Evolutionary conservation across 1,140 invertebrate species (phyloP).

Genomic region (Riptortus pedestris): DNA sequence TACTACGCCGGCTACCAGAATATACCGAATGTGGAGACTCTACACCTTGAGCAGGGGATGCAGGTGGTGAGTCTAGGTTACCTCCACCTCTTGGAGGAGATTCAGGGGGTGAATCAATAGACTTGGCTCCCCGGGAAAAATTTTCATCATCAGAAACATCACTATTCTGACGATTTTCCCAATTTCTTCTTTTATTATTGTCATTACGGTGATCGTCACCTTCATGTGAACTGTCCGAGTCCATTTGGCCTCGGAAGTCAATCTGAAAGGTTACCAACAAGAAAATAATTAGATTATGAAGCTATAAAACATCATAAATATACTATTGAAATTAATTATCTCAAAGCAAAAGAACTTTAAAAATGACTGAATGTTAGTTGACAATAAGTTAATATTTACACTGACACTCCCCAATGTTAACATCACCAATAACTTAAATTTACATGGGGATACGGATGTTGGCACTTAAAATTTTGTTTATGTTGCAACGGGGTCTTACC

Average conservation of each 20-base stretch:
- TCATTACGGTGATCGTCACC: slow-evolving; percentile 16
- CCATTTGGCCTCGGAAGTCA: slow-evolving; percentile 21
- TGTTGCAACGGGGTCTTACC: slow-evolving; percentile 23
- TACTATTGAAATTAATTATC: too few species aligned
- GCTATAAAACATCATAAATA: not conserved
- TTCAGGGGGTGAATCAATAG: slow-evolving; percentile 30
- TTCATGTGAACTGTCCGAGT: slow-evolving; percentile 30
- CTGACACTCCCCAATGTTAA: slow-evolving; percentile 11
- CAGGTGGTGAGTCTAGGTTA: slow-evolving; percentile 30
- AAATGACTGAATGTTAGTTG: not conserved
- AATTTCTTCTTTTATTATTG: slow-evolving; percentile 12
- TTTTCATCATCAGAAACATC: slow-evolving; percentile 32
- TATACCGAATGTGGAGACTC: slow-evolving; percentile 16
- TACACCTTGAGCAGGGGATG: slow-evolving; percentile 26
- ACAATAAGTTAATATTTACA: not conserved
- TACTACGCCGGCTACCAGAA: not conserved
- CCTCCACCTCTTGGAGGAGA: slow-evolving; percentile 28
- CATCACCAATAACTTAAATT: slow-evolving; percentile 11
- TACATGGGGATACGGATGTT: slow-evolving; percentile 2
- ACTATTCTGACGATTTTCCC: slow-evolving; percentile 25
- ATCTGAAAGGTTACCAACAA: slow-evolving; percentile 20
- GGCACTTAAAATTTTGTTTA: slow-evolving; percentile 8
- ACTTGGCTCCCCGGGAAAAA: slow-evolving; percentile 29
- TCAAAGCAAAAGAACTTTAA: not conserved
- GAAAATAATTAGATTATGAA: not conserved